phyloP scores from a whole-genome alignment of 2,888 invertebrate species.

The Globia sparganii region DNA sequence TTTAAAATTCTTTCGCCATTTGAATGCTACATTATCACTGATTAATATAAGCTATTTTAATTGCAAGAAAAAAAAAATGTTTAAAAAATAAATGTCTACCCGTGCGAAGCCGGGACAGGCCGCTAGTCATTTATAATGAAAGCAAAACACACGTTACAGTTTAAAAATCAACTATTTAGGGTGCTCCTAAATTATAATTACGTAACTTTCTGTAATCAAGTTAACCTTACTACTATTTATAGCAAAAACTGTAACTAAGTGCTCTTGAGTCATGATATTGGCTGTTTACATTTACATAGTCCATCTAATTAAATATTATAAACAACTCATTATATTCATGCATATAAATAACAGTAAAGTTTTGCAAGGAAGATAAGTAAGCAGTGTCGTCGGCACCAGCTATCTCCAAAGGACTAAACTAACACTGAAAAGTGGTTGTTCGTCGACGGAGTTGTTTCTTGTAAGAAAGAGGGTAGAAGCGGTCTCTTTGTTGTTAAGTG shows the following conservation, averaged over 20 bases:
- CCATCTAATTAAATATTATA: slow-evolving; percentile 4
- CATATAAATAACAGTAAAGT: slow-evolving; percentile 24
- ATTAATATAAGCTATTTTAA: too few species aligned
- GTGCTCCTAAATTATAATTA: not conserved
- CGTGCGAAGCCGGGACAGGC: too few species aligned
- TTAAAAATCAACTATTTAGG: not conserved
- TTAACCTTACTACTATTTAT: slow-evolving; percentile 3
- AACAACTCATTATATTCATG: slow-evolving; percentile 30
- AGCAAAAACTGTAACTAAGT: slow-evolving; percentile 1
- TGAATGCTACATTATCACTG: too few species aligned
- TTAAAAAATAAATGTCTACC: too few species aligned
- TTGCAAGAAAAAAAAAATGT: too few species aligned
- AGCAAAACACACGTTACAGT: not conserved
- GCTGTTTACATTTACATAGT: slow-evolving; percentile 5
- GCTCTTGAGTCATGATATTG: not conserved
- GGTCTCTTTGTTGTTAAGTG: slow-evolving; percentile 90
- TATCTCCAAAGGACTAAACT: slow-evolving; percentile 78
- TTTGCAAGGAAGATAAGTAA: slow-evolving; percentile 59
- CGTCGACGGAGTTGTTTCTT: slow-evolving; percentile 85
- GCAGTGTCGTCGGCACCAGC: slow-evolving; percentile 74
- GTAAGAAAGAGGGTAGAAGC: slow-evolving; percentile 89
- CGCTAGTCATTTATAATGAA: too few species aligned
- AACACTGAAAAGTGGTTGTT: slow-evolving; percentile 84
- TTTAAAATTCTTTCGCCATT: too few species aligned
- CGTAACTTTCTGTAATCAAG: not conserved